Conservation (phyloP, 1,140 invertebrate genomes). For the Listronotus bonariensis region DNA sequence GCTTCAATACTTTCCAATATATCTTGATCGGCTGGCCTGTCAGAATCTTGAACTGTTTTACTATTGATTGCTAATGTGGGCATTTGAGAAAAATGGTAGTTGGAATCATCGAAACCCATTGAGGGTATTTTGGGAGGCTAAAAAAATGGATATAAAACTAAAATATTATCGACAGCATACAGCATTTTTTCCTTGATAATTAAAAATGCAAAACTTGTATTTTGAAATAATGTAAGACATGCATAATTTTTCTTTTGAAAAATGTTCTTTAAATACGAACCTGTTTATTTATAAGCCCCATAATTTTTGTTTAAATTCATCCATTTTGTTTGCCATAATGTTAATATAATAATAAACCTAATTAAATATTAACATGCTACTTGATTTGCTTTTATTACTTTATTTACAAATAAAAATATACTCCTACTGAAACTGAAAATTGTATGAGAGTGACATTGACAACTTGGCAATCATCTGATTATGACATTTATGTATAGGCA, state of each 20-base stretch:
- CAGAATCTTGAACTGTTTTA: conserved; percentile 55
- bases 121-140: conserved; percentile 60
- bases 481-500: too few species aligned
- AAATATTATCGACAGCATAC: neutral
- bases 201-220: too few species aligned
- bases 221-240: too few species aligned
- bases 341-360: neutral
- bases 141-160: conserved; percentile 17
- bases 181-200: neutral
- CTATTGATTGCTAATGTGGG: conserved; percentile 51
- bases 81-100: conserved; percentile 54
- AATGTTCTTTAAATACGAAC: conserved; percentile 45
- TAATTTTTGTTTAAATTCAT: conserved; percentile 61
- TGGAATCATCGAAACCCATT: conserved; percentile 60
- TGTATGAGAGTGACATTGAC: too few species aligned
- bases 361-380: neutral
- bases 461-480: too few species aligned
- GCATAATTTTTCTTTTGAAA: too few species aligned
- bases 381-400: conserved; percentile 1
- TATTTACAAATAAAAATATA: neutral
- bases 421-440: too few species aligned
- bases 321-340: conserved; percentile 58
- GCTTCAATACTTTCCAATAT: conserved; percentile 73
- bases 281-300: conserved; percentile 61
- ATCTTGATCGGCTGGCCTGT: conserved; percentile 71